These are phyloP conservation scores for Falcunculus frontatus DNA, from an alignment of 2,113 vertebrate species.

Conservation along the genomic window DNA sequence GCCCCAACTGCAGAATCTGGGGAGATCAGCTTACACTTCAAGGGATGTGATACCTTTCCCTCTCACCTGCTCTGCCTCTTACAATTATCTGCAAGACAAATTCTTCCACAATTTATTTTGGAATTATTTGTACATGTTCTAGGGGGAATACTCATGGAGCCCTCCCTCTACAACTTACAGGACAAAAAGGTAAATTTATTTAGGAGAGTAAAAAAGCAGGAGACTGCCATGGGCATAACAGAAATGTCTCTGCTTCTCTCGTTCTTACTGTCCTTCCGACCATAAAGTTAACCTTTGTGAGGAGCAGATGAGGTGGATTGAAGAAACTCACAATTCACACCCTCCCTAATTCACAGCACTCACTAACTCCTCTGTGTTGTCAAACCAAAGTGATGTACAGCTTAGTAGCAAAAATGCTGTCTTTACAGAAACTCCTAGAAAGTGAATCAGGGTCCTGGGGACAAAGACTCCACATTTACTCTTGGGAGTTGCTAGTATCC, in stretches of 20 bases:
- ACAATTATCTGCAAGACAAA: background rate
- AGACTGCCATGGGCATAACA: background rate
- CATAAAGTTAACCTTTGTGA: background rate
- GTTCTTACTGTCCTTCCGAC: background rate
- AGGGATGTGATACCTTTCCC: background rate
- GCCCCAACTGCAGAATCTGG: too few relatives aligned
- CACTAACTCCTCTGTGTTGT: background rate
- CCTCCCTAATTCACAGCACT: background rate
- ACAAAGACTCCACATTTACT: background rate
- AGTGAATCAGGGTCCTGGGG: background rate
- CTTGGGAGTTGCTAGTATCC: background rate
- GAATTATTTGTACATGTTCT: background rate
- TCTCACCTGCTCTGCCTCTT: background rate
- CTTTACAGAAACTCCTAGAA: background rate
- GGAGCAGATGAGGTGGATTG: background rate
- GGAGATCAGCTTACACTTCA: background rate
- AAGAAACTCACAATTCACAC: background rate
- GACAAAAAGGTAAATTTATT: background rate
- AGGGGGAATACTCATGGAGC: rapidly evolving
- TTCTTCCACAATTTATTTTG: background rate
- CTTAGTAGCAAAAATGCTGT: background rate
- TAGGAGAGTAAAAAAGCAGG: background rate
- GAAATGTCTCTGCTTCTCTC: background rate
- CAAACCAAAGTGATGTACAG: background rate
- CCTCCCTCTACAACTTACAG: background rate